Conservation (phyloP, 2,113 vertebrate genomes). For the Ceyx margarethae region DNA sequence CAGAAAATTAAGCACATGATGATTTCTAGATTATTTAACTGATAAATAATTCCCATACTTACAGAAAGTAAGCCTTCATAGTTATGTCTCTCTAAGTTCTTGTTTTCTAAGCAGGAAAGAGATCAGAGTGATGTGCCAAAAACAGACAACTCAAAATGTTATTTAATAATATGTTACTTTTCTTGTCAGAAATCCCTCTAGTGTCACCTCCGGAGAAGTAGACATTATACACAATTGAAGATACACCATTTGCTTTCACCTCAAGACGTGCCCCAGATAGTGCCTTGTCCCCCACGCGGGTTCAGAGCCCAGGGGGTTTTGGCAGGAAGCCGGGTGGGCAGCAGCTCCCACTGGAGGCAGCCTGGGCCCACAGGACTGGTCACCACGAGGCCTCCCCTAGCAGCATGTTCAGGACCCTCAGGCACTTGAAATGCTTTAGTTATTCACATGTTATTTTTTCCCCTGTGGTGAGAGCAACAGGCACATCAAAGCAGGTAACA, state of each 20-base stretch:
- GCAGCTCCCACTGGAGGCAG: too few relatives aligned
- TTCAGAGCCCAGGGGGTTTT: accelerated
- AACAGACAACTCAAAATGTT: accelerated
- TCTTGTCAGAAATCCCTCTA: neutral
- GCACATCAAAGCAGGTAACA: slow-evolving; percentile 65
- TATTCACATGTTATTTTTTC: neutral
- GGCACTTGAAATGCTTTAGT: neutral
- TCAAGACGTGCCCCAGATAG: neutral
- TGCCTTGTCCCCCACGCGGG: accelerated
- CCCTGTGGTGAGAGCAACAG: slow-evolving; percentile 41
- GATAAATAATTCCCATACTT: neutral
- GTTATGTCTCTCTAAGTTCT: neutral
- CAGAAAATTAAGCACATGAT: neutral
- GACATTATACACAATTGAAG: accelerated
- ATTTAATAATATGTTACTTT: neutral
- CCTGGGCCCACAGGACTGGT: neutral
- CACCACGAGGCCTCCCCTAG: neutral
- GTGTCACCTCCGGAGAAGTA: neutral
- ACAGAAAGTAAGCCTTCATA: neutral
- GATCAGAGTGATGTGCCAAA: neutral
- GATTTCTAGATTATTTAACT: neutral
- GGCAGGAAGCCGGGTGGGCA: neutral
- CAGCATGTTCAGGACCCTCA: neutral
- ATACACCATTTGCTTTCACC: neutral
- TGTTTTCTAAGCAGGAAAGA: neutral